Conservation (phyloP, 2,113 vertebrate genomes). For the Myrmecophaga tridactyla region DNA sequence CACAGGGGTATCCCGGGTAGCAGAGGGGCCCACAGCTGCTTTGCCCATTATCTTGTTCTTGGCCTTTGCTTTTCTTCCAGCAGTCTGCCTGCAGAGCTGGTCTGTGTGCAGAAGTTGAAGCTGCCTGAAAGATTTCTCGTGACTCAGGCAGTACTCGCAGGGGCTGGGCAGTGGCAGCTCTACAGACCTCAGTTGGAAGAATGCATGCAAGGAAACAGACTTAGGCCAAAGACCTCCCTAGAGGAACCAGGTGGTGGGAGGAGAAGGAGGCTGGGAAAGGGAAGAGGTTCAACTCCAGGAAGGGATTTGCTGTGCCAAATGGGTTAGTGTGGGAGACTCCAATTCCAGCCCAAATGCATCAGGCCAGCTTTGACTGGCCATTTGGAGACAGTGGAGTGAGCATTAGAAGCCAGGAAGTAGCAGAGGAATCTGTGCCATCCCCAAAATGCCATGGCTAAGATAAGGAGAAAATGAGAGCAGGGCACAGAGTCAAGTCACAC, state of each 20-base stretch:
- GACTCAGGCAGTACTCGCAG: slow-evolving; percentile 38
- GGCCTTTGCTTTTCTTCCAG: slow-evolving; percentile 34
- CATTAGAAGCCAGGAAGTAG: neutral
- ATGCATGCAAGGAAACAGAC: slow-evolving; percentile 45
- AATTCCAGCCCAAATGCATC: neutral
- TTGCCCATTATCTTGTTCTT: slow-evolving; percentile 43
- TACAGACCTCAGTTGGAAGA: slow-evolving; percentile 60
- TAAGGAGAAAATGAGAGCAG: neutral
- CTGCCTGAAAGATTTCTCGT: slow-evolving; percentile 9
- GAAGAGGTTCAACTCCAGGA: slow-evolving; percentile 53
- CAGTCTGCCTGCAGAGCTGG: neutral
- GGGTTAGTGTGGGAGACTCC: slow-evolving; percentile 56
- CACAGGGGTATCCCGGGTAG: slow-evolving; percentile 13
- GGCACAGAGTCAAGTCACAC: neutral
- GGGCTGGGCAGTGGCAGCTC: slow-evolving; percentile 21
- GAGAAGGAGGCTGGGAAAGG: slow-evolving; percentile 65
- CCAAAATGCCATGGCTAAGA: neutral
- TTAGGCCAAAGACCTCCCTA: slow-evolving; percentile 68
- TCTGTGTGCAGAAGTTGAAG: neutral
- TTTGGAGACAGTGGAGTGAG: neutral
- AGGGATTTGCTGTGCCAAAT: slow-evolving; percentile 58
- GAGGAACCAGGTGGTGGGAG: slow-evolving; percentile 78
- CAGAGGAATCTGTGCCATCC: neutral
- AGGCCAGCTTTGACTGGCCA: slow-evolving; percentile 28
- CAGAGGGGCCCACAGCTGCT: slow-evolving; percentile 51